Evolutionary conservation across 2,113 vertebrate genomes (phyloP), one percentile per base, ranked within the genome.

Genomic region (Platichthys stellatus): DNA sequence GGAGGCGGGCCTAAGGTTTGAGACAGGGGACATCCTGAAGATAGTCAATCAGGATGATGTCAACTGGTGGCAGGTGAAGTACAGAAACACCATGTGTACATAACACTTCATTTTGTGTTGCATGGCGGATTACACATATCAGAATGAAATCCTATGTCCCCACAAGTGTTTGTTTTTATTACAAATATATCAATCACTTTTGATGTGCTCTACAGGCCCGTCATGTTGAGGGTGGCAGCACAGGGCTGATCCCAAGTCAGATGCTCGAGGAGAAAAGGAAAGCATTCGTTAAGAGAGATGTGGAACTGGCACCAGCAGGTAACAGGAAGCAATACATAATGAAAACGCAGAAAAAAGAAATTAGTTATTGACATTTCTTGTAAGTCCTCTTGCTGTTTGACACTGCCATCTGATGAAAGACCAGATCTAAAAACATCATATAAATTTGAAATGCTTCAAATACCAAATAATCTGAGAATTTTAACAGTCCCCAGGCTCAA

Each of bases 191-290:
- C 1, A n/a, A 9, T 28, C 38, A 14, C 8, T 45, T 1, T 40
- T 23, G 18, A 6, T 69, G 8, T 71, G 45, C 54, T 38, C 21
- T 14, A 47, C 87, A 99, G 98, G 98, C 97, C 0, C 95, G 95
- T 76, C 96, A 96, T 0, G 96, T 97, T 6, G 96, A 97, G 74
- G 98, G 98, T 0, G 98, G 97, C 35, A 96, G 95, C 0, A 95
- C 97, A 0, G 98, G 98, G 2, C 94, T 99, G 83, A 96, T 98
- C 77, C 98, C 98, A 64, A 99, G 97, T 89, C 97, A 99, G 94
- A 92, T 96, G 86, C 91, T 99, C 89, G 98, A 98, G 86, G 98
- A 99, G 92, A 99, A 98, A 77, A 95, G 97, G 74, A 99, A 99
- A 69, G 98, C 98, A 0, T 99, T 98, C 56, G 98, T 99, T 26